Conservation (phyloP, 2,797 vertebrate species). For the Argentina silus region DNA sequence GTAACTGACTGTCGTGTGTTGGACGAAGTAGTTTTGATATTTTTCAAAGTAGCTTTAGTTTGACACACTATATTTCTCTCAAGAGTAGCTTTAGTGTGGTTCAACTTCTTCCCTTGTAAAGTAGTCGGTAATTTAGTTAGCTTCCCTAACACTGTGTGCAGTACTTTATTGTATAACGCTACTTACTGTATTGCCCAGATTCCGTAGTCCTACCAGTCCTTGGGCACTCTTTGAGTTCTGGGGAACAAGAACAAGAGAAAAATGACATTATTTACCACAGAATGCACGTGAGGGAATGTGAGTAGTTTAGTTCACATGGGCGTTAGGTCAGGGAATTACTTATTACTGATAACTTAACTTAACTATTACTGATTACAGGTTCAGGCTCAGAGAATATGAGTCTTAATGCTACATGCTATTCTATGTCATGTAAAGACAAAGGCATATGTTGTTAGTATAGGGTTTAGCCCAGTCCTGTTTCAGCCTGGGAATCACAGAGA, state of each 20-base stretch:
- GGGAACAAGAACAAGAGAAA: constrained; percentile 50
- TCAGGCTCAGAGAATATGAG: constrained; percentile 23
- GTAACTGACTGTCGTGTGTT: too few relatives aligned
- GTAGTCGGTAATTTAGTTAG: too few relatives aligned
- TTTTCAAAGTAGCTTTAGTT: too few relatives aligned
- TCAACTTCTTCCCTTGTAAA: too few relatives aligned
- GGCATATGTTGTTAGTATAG: not conserved
- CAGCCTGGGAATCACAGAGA: constrained; percentile 19
- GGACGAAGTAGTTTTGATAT: too few relatives aligned
- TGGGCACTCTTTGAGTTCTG: constrained; percentile 93
- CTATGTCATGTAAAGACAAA: not conserved
- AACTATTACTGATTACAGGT: not conserved
- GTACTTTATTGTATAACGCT: too few relatives aligned
- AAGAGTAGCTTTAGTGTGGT: too few relatives aligned
- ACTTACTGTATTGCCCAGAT: constrained; percentile 98
- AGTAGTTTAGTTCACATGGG: not conserved
- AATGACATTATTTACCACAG: not conserved
- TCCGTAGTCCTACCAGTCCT: constrained; percentile 93
- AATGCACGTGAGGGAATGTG: not conserved
- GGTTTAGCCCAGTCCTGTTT: not conserved
- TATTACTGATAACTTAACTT: too few relatives aligned
- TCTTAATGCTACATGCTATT: constrained; percentile 32
- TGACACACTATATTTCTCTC: too few relatives aligned
- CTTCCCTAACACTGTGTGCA: too few relatives aligned
- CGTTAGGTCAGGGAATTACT: not conserved